Conservation (phyloP, 1,140 invertebrate species). For the Drosophila watanabei region DNA sequence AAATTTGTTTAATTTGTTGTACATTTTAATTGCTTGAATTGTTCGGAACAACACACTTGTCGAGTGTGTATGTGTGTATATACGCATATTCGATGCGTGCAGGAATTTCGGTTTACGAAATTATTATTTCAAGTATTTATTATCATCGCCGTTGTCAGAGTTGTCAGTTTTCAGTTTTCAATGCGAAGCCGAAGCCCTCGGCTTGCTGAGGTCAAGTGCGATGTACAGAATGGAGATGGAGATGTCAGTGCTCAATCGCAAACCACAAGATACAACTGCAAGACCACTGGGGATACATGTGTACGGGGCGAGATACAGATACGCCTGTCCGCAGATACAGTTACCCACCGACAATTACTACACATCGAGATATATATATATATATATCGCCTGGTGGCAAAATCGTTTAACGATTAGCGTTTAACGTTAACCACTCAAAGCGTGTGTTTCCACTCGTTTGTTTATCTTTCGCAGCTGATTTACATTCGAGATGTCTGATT, state of each 20-base stretch:
- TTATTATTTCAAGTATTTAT: conserved; percentile 58
- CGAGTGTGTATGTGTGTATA: conserved; percentile 21
- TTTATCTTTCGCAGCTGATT: conserved; percentile 65
- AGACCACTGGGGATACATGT: conserved; percentile 12
- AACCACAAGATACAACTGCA: conserved; percentile 57
- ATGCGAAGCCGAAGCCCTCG: conserved; percentile 50
- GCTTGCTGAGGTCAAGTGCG: conserved; percentile 68
- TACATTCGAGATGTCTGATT: conserved; percentile 58
- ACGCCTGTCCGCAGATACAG: conserved; percentile 44
- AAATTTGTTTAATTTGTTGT: conserved; percentile 70
- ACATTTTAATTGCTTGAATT: conserved; percentile 77
- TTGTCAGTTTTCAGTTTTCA: conserved; percentile 54
- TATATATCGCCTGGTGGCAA: conserved; percentile 59
- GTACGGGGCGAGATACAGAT: conserved; percentile 49
- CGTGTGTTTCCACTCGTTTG: conserved; percentile 74
- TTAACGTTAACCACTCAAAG: conserved; percentile 55
- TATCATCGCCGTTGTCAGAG: conserved; percentile 46
- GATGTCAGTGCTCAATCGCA: conserved; percentile 57
- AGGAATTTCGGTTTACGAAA: conserved; percentile 70
- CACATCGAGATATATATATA: conserved; percentile 8
- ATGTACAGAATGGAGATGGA: conserved; percentile 30
- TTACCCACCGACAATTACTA: conserved; percentile 49
- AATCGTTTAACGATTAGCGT: conserved; percentile 77
- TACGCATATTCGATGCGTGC: conserved; percentile 55
- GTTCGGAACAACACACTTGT: conserved; percentile 37